A percentile compares a stretch with the other conserved stretches of the same genome.
Conservation (phyloP, 2,888 invertebrate species). For the Drosophila phalerata region DNA sequence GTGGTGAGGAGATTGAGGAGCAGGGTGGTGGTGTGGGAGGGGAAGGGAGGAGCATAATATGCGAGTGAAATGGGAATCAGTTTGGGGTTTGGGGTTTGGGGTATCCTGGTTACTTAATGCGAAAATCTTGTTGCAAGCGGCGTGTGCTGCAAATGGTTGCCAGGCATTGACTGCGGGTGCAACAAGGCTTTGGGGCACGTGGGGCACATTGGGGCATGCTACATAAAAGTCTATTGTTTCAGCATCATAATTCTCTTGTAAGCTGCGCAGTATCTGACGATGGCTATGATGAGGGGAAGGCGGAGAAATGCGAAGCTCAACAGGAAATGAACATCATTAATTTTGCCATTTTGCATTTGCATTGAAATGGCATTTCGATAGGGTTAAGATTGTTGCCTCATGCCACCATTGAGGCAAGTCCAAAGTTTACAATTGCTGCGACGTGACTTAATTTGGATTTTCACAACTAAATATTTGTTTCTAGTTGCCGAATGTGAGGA, state of each 20-base stretch:
- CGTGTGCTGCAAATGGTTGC: conserved; percentile 66
- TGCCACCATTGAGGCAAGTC: conserved; percentile 11
- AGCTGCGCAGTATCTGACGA: conserved; percentile 57
- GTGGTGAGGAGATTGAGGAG: too few species aligned
- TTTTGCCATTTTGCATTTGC: conserved; percentile 80
- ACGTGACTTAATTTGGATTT: conserved; percentile 84
- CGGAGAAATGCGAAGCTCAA: conserved; percentile 14
- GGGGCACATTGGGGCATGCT: conserved; percentile 25
- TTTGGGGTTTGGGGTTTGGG: conserved; percentile 24
- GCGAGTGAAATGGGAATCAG: conserved; percentile 15
- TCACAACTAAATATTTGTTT: conserved; percentile 75
- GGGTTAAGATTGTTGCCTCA: conserved; percentile 66
- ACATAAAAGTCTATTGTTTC: conserved; percentile 81
- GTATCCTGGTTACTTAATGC: conserved; percentile 66
- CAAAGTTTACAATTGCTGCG: conserved; percentile 70
- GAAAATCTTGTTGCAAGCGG: conserved; percentile 78
- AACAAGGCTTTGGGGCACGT: background rate
- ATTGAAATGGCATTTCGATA: conserved; percentile 82
- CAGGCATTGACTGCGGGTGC: conserved; percentile 13
- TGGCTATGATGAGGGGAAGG: background rate
- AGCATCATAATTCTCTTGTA: conserved; percentile 81
- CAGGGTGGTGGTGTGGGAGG: too few species aligned
- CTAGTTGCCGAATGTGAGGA: background rate
- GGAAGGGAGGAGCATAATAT: background rate
- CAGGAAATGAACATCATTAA: conserved; percentile 82